A percentile compares a stretch with the other conserved stretches of the same genome.
Conservation (phyloP, 2,888 invertebrate species). For the Pristionchus japonicus region DNA sequence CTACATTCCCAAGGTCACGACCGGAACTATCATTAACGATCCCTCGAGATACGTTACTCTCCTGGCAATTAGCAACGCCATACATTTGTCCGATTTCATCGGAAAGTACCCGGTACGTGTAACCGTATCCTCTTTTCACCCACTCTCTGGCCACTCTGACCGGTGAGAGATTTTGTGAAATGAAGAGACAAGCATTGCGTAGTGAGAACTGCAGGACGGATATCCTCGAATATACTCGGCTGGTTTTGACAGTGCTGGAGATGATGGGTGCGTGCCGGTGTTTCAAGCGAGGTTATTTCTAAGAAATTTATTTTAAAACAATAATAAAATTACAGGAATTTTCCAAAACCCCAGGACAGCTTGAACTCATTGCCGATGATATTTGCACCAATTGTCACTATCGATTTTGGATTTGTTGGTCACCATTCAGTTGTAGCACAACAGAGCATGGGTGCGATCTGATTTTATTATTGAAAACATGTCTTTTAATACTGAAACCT, state of each 20-base stretch:
- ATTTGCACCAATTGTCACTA: background rate
- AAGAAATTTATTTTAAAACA: too few species aligned
- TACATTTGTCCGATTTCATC: background rate
- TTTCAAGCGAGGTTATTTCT: background rate
- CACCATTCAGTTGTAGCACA: background rate
- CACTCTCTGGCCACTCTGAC: too few species aligned
- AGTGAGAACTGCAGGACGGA: too few species aligned
- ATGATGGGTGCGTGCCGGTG: background rate
- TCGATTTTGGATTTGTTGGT: background rate
- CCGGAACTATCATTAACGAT: too few species aligned
- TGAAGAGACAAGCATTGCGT: background rate
- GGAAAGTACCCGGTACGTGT: background rate
- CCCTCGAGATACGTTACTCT: too few species aligned
- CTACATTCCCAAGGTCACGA: too few species aligned
- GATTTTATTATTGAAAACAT: too few species aligned
- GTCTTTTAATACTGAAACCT: too few species aligned
- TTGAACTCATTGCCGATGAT: background rate
- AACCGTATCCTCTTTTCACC: background rate
- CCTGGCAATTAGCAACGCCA: background rate
- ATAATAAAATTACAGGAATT: too few species aligned
- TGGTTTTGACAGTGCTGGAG: background rate
- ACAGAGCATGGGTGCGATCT: too few species aligned
- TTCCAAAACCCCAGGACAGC: too few species aligned
- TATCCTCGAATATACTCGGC: background rate
- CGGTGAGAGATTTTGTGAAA: background rate